These are phyloP conservation scores for Hypolimnas misippus DNA, from an alignment of 2,888 invertebrate genomes.

Conservation along the genomic window DNA sequence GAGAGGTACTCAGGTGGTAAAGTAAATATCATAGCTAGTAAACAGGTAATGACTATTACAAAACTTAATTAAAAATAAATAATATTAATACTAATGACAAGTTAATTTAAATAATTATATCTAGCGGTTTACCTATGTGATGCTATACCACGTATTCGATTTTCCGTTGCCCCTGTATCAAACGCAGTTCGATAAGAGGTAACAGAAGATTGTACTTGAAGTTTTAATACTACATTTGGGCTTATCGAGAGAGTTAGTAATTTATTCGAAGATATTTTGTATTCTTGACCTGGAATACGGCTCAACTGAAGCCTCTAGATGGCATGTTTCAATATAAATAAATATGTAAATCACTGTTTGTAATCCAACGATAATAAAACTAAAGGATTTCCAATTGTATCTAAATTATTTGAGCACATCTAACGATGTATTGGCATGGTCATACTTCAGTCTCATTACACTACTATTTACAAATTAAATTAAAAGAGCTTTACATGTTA, in stretches of 20 bases:
- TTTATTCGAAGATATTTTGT: constrained; percentile 53
- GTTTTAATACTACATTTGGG: constrained; percentile 71
- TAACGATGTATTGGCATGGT: constrained; percentile 71
- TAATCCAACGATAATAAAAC: constrained; percentile 16
- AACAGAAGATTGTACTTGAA: constrained; percentile 80
- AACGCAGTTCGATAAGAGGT: constrained; percentile 74
- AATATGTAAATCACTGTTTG: constrained; percentile 14
- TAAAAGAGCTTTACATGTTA: constrained; percentile 71
- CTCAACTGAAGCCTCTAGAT: constrained; percentile 55
- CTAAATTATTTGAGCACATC: constrained; percentile 63
- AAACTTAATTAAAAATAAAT: constrained; percentile 78
- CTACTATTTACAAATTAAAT: constrained; percentile 82
- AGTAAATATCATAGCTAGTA: constrained; percentile 70
- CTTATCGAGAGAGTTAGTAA: constrained; percentile 37
- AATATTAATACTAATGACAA: constrained; percentile 83
- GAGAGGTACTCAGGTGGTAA: constrained; percentile 83
- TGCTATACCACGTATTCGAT: constrained; percentile 68
- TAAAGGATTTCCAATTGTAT: constrained; percentile 32
- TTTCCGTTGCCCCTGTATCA: constrained; percentile 81
- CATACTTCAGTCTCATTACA: constrained; percentile 83
- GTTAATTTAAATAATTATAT: constrained; percentile 76
- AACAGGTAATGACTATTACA: constrained; percentile 62
- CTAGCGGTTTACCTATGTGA: constrained; percentile 80
- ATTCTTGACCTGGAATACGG: constrained; percentile 18
- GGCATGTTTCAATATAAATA: constrained; percentile 31